Base-by-base conservation (phyloP, 2,888 invertebrate species). In the Amiota minor region DNA sequence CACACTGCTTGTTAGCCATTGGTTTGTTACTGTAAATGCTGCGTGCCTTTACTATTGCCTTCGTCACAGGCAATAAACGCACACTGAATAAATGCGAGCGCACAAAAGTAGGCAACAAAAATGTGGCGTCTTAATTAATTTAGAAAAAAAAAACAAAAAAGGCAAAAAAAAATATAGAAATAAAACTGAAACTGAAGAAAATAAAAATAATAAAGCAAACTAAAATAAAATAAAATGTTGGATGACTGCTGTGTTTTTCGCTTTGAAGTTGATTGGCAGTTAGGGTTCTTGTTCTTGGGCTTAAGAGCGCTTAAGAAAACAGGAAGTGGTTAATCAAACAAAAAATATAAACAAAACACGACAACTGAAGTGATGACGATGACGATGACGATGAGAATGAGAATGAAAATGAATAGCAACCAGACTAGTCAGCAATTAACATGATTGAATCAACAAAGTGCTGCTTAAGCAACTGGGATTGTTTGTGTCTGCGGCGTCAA, bases 91-190 rank as follows among this genome's bases (percentile, higher is more conserved):
- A 35, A 11, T 8, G 62, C 45, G n/a, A 45, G 14, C 11, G 14
- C 20, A n/a, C 20, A 62, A 45, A 62, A 62, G 62, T 35, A n/a
- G 62, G 45, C 62, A 45, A 16, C 45, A 20, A 12, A 62, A n/a
- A 65, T 46, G 74, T 74, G 75, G 70, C 71, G 70, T 80, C 75
- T 77, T 80, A 80, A 82, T 82, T 81, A 83, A 81, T 80, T 80
- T 79, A 75, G 75, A 61, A 73, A 55, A 74, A 64, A 68, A 50
- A 47, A 71, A 71, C 56, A 35, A 8, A 46, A 65, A 71, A 47
- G 68, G 69, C 53, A 23, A 9, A 46, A 65, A 70, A 56, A 74
- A 47, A 68, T n/a, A n/a, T n/a, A 72, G 50, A 47, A 72, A 50
- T 20, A 56, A 53, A 65, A 65, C 16, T 10, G 47, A 23, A 62